A percentile compares a stretch with the other conserved stretches of the same genome.
These are phyloP conservation scores for Eupithecia pulchellata DNA, from an alignment of 2,888 invertebrate genomes.

Conservation along the genomic window DNA sequence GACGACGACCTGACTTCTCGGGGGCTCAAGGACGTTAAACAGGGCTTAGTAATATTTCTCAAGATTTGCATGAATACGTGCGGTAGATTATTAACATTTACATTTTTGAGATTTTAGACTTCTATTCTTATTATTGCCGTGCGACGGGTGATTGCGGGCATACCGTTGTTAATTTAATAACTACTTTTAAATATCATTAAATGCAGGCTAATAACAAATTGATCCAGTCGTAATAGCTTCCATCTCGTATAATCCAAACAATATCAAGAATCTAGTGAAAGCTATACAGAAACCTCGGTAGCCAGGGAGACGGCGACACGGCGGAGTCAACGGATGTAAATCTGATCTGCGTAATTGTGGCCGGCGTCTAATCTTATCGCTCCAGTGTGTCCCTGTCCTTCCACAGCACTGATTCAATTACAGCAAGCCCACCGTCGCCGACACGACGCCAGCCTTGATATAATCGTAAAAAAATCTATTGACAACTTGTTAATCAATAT, in stretches of 20 bases:
- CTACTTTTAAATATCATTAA: background rate
- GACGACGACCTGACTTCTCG: conserved; percentile 79
- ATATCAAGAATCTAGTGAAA: conserved; percentile 3
- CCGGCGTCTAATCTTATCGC: conserved; percentile 81
- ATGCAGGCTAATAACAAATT: background rate
- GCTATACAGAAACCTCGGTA: conserved; percentile 20
- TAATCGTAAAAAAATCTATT: background rate
- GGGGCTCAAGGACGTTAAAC: conserved; percentile 76
- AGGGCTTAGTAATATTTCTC: conserved; percentile 69
- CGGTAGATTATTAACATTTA: background rate
- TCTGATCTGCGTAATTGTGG: conserved; percentile 84
- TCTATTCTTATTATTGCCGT: background rate
- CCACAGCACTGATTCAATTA: conserved; percentile 78
- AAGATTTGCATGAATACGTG: conserved; percentile 58
- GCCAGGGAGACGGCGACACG: conserved; percentile 34
- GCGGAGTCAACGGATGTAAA: conserved; percentile 68
- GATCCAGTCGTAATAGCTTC: background rate
- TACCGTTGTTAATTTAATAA: background rate
- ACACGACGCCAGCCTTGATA: conserved; percentile 38
- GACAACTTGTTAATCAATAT: background rate
- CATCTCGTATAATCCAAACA: conserved; percentile 9
- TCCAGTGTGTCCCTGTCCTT: conserved; percentile 73
- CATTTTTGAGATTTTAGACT: background rate
- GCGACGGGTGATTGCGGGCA: background rate
- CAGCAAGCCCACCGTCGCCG: conserved; percentile 51